These are phyloP conservation scores for Chelon labrosus DNA, from an alignment of 2,797 vertebrate genomes.

Conservation along the genomic window DNA sequence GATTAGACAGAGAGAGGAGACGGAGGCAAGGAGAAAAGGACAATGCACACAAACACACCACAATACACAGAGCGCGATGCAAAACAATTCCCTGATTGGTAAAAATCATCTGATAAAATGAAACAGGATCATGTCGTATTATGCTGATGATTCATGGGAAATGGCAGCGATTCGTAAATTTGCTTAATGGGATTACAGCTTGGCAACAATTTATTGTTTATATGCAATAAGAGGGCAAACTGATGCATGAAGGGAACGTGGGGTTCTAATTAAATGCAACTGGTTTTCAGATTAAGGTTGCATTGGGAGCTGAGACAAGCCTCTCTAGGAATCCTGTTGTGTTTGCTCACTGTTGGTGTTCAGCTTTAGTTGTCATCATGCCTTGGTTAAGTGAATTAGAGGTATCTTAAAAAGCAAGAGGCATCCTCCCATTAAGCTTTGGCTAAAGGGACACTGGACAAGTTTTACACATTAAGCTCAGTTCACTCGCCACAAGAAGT, in stretches of 20 bases:
- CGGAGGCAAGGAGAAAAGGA: neutral
- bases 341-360: constrained; percentile 20
- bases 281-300: constrained; percentile 1
- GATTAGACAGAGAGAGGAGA: constrained; percentile 23
- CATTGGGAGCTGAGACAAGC: constrained; percentile 12
- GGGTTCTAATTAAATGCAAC: constrained; percentile 9
- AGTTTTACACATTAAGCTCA: neutral
- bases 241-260: neutral
- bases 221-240: neutral
- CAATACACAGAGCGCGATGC: constrained; percentile 18
- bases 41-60: constrained; percentile 26
- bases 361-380: constrained; percentile 19
- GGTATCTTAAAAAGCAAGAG: constrained; percentile 11
- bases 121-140: constrained; percentile 18
- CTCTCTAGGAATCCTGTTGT: constrained; percentile 26
- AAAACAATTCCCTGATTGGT: constrained; percentile 37
- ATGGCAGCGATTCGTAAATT: constrained; percentile 21
- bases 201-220: constrained; percentile 18
- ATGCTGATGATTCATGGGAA: constrained; percentile 14
- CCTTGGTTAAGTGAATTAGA: constrained; percentile 40
- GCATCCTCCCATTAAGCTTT: neutral
- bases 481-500: neutral
- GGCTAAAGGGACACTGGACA: neutral
- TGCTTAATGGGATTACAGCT: constrained; percentile 14
- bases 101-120: constrained; percentile 39